phyloP scores from a whole-genome alignment of 2,113 vertebrate species.

The Siniperca knerii region DNA sequence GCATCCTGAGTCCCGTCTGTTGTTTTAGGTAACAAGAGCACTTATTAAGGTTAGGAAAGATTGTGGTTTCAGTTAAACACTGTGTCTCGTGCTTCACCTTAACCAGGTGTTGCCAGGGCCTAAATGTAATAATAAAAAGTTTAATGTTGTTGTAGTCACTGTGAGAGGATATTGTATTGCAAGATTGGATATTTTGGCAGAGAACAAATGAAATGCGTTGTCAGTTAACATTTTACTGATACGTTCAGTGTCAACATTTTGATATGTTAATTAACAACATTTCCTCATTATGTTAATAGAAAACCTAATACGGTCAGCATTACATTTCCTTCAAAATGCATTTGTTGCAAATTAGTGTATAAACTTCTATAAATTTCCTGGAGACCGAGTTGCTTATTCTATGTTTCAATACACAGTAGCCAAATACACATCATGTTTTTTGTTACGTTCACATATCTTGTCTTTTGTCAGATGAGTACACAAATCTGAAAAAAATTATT shows the following conservation, averaged over 20 bases:
- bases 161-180: too few species aligned
- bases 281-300: too few species aligned
- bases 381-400: neutral
- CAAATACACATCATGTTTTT: neutral
- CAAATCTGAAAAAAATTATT: too few species aligned
- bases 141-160: neutral
- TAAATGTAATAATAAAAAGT: neutral
- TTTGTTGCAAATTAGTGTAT: neutral
- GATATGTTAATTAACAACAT: too few species aligned
- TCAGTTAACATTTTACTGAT: too few species aligned
- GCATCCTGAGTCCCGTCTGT: neutral
- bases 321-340: too few species aligned
- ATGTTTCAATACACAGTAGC: neutral
- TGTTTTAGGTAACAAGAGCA: neutral
- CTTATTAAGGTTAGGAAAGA: neutral
- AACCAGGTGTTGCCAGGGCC: neutral
- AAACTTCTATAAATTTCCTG: neutral
- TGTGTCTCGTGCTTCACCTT: neutral
- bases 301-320: too few species aligned
- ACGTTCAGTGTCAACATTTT: too few species aligned
- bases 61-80: too few species aligned
- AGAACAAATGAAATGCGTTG: too few species aligned
- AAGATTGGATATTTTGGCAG: too few species aligned
- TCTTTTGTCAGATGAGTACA: neutral
- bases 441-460: neutral